A percentile compares a stretch with the other conserved stretches of the same genome.
Conservation (phyloP, 2,888 invertebrate genomes). For the Lamproptera curius region DNA sequence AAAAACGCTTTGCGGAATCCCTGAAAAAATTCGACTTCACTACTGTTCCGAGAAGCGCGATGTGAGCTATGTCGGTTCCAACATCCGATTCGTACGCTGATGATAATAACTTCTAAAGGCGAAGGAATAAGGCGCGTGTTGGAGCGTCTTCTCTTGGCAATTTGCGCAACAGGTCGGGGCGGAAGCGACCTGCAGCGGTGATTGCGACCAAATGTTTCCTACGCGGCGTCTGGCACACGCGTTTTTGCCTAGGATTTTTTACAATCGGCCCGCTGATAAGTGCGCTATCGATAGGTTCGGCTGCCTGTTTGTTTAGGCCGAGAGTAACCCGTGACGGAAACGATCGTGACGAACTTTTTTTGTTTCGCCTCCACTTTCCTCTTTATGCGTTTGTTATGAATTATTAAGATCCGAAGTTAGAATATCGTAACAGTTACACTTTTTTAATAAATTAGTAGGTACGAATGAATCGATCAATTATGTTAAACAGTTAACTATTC, state of each 20-base stretch:
- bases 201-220: slow-evolving; percentile 78
- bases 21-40: too few relatives aligned
- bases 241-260: slow-evolving; percentile 66
- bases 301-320: slow-evolving; percentile 68
- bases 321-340: slow-evolving; percentile 64
- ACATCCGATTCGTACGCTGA: slow-evolving; percentile 1
- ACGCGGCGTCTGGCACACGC: slow-evolving; percentile 55
- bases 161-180: slow-evolving; percentile 78
- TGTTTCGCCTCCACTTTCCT: background rate
- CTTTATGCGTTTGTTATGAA: too few relatives aligned
- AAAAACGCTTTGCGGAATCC: too few relatives aligned
- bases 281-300: slow-evolving; percentile 73
- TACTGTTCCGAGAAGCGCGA: background rate
- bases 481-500: too few relatives aligned
- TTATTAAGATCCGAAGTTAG: too few relatives aligned
- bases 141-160: slow-evolving; percentile 36
- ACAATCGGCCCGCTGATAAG: slow-evolving; percentile 64
- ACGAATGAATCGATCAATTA: too few relatives aligned
- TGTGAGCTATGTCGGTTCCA: slow-evolving; percentile 2
- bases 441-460: too few relatives aligned
- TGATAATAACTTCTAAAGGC: slow-evolving; percentile 19
- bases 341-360: slow-evolving; percentile 38
- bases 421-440: too few relatives aligned
- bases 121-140: slow-evolving; percentile 16
- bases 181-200: slow-evolving; percentile 75